Base-by-base conservation (phyloP, 2,888 invertebrate species). In the Thymelicus acteon region DNA sequence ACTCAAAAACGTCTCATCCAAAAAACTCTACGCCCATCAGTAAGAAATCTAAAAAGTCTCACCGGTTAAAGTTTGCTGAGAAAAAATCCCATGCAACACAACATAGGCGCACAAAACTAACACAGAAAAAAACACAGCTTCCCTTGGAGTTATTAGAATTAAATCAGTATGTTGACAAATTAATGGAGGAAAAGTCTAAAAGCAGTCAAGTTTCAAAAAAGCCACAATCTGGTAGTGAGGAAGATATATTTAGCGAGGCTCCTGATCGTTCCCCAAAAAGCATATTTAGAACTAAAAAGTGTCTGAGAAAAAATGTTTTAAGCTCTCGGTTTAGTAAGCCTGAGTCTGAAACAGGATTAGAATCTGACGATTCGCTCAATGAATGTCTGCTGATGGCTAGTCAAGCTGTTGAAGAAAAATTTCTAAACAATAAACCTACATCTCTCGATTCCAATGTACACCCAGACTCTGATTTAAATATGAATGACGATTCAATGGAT, bases 331-430 rank as follows among this genome's bases (percentile, higher is more conserved):
- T 93, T 80, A 76, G 79, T 7, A 90, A 89, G 76, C 80, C 86
- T 6, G 93, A 93, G 40, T 74, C 80, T 0, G 93, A 93, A 60
- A 80, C 84, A 61, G 91, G 89, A 8, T 77, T 93, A 61, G 94
- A 94, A 79, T 94, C 93, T 8, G 94, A 94, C 75, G 94, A 94
- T 78, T 94, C 94, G 37, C 91, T 94, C 86, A 94, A 94, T 83
- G 94, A 94, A 77, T 92, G 88, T 77, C 81, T 94, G 49, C 79
- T 94, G 31, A 90, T 89, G 82, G 93, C 92, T 10, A 94, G 92
- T 79, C 94, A 94, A 79, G 84, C 90, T 54, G 89, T 92, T 6
- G 94, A 94, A 81, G 93, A 94, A 39, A 88, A 89, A 63, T 81
- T 92, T 48, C 74, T 86, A 12, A 84, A 82, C 8, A 90, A 91